Percentiles rank a stretch among this genome's conserved stretches.
phyloP scores from a whole-genome alignment of 2,888 invertebrate genomes.

The Geotrupes spiniger region DNA sequence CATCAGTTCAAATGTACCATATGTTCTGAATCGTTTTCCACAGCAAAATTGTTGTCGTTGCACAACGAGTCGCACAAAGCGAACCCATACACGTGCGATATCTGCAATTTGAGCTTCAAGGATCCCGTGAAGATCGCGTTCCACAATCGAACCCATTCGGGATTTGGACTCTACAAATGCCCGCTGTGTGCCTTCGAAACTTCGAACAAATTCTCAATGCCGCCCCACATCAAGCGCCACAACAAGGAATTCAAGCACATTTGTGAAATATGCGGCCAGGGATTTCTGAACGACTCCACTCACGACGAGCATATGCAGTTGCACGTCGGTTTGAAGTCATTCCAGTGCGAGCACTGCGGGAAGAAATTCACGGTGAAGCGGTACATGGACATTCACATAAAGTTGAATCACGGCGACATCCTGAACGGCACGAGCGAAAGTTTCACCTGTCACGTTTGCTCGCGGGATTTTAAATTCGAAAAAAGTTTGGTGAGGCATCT shows the following conservation, averaged over 20 bases:
- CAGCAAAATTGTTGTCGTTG: slow-evolving; percentile 39
- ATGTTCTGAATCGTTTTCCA: slow-evolving; percentile 44
- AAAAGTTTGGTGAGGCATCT: slow-evolving; percentile 41
- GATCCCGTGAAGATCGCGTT: slow-evolving; percentile 44
- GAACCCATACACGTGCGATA: slow-evolving; percentile 44
- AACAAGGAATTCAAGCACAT: slow-evolving; percentile 31
- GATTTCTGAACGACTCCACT: slow-evolving; percentile 33
- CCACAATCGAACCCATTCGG: slow-evolving; percentile 43
- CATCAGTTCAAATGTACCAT: slow-evolving; percentile 38
- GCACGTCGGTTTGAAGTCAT: slow-evolving; percentile 39
- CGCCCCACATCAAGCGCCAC: slow-evolving; percentile 32
- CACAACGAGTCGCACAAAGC: slow-evolving; percentile 45
- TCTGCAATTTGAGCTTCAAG: slow-evolving; percentile 43
- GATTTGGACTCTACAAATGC: slow-evolving; percentile 42
- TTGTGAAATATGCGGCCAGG: slow-evolving; percentile 39
- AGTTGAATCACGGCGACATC: slow-evolving; percentile 41
- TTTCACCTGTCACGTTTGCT: slow-evolving; percentile 38
- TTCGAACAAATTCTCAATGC: slow-evolving; percentile 22
- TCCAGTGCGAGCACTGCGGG: slow-evolving; percentile 39
- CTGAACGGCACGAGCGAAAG: slow-evolving; percentile 36
- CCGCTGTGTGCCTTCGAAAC: slow-evolving; percentile 44
- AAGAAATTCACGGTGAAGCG: slow-evolving; percentile 38
- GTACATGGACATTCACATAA: slow-evolving; percentile 37
- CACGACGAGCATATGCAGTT: slow-evolving; percentile 39
- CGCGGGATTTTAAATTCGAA: slow-evolving; percentile 38